Evolutionary conservation across 2,113 vertebrate genomes (phyloP), one percentile per base, ranked within the genome.

Genomic region (Hepsetus odoe): DNA sequence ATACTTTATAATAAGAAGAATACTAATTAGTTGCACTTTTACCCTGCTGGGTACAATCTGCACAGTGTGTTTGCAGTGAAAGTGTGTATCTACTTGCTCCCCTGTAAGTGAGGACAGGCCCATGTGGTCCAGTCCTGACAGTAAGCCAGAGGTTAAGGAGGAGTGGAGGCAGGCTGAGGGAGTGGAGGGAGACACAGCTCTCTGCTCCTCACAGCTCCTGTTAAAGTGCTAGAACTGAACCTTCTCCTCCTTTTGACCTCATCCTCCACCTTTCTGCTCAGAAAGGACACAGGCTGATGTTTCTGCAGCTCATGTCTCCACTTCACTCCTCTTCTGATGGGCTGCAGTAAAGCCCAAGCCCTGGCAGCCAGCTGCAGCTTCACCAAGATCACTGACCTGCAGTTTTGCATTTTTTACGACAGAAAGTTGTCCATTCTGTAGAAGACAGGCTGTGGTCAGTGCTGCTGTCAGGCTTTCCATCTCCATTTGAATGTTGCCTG

Each of bases 81-180:
- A 32, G 38, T 62, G 46, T 51, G 16, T 24, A 26, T 62, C 13
- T 61, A 32, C 32, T 44, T 16, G 38, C 40, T 33, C 9, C n/a
- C 30, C 42, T 74, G 13, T 33, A 24, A 22, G 59, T 64, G 74
- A 81, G 67, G 74, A 77, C 68, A 59, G 71, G 69, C 74, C 56
- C 62, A 49, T 69, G 80, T 69, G 65, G 62, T 74, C 75, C 44
- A 61, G 51, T 49, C 49, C 8, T 8, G 35, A 62, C 53, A 49
- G 46, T 68, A 38, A 49, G 33, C 30, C 53, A 62, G 64, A 82
- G 76, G 76, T 74, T 72, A 74, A 82, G 76, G 62, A 71, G 79
- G 69, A 77, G 58, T 62, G 76, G 62, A 68, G 71, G 70, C 55
- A 28, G 49, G 58, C 56, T 35, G 70, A 82, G 64, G 76, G 59